Percentiles rank a stretch among this genome's conserved stretches.
These are phyloP conservation scores for Phylloscopus trochilus DNA, from an alignment of 2,113 vertebrate genomes.

Conservation along the genomic window DNA sequence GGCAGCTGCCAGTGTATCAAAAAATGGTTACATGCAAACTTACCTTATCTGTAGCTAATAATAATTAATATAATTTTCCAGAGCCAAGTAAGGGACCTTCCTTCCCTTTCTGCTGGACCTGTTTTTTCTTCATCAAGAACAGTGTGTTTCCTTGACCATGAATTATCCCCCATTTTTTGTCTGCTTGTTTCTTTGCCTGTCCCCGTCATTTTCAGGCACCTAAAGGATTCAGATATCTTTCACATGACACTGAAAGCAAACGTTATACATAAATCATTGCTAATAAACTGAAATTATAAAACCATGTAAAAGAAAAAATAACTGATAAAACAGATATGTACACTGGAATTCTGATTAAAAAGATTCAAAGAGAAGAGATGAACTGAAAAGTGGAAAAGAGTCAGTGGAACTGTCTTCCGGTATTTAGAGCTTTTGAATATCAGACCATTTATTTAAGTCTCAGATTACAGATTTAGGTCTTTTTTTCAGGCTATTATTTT, in stretches of 20 bases:
- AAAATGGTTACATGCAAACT: not conserved
- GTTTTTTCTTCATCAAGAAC: not conserved
- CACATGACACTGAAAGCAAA: not conserved
- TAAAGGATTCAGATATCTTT: not conserved
- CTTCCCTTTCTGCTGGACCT: not conserved
- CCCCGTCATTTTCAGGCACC: not conserved
- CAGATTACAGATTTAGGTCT: not conserved
- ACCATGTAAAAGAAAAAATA: not conserved
- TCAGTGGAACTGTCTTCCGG: not conserved
- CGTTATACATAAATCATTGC: not conserved
- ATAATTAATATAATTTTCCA: not conserved
- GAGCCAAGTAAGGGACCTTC: not conserved
- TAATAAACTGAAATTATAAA: not conserved
- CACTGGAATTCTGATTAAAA: not conserved
- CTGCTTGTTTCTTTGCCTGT: not conserved
- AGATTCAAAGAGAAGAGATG: not conserved
- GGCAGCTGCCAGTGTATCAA: not conserved
- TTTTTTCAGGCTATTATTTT: not conserved
- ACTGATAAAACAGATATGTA: not conserved
- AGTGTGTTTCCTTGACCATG: not conserved
- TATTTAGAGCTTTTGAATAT: not conserved
- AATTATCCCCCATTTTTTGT: not conserved
- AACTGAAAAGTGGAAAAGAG: not conserved
- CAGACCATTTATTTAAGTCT: not conserved
- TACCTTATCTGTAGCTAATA: not conserved